These are phyloP conservation scores for Petrolisthes cinctipes DNA, from an alignment of 2,888 invertebrate genomes.

Conservation along the genomic window DNA sequence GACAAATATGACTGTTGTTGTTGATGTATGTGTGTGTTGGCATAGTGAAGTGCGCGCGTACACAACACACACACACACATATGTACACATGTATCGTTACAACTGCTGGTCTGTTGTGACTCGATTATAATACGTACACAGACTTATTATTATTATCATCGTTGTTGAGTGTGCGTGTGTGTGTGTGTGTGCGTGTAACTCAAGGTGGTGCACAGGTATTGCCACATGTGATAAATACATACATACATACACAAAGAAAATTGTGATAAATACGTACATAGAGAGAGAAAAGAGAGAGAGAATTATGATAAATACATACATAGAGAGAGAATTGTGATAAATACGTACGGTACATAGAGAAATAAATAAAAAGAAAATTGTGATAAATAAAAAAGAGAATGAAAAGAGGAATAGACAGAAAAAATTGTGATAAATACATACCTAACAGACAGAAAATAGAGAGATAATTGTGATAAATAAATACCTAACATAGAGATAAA, in stretches of 20 bases:
- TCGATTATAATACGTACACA: neutral
- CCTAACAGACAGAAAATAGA: too few species aligned
- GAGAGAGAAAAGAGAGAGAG: too few species aligned
- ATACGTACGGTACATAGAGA: conserved; percentile 4
- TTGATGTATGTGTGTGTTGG: neutral
- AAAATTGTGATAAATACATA: too few species aligned
- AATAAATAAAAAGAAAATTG: too few species aligned
- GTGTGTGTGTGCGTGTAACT: conserved; percentile 33
- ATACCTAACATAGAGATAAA: too few species aligned
- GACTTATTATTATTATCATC: neutral
- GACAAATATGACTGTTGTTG: conserved; percentile 4
- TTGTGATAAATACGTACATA: too few species aligned
- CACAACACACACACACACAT: too few species aligned
- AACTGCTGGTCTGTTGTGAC: conserved; percentile 31
- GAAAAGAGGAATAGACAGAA: conserved; percentile 15
- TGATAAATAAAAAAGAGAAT: conserved; percentile 39
- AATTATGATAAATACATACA: too few species aligned
- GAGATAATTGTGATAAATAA: too few species aligned
- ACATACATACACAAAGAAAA: neutral
- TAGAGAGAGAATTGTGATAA: conserved; percentile 33
- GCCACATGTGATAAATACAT: conserved; percentile 58
- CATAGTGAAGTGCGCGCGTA: neutral
- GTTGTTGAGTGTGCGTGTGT: neutral
- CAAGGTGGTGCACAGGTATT: conserved; percentile 49
- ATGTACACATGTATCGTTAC: neutral